Evolutionary conservation across 2,113 vertebrate genomes (phyloP).

Genomic region (Myrmecophaga tridactyla): DNA sequence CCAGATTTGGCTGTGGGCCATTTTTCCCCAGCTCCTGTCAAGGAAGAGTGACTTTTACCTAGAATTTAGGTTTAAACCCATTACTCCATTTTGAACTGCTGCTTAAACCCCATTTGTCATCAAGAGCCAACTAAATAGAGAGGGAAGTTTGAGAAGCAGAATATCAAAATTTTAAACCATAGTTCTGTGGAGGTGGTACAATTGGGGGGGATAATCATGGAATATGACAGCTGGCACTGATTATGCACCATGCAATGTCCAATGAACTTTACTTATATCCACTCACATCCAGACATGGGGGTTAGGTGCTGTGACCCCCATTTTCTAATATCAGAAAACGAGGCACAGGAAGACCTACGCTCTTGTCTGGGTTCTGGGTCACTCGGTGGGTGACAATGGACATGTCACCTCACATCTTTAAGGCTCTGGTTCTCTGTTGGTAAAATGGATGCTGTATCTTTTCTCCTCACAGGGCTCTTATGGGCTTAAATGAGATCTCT

Average conservation of each 20-base stretch:
- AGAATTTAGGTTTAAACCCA: background rate
- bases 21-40: background rate
- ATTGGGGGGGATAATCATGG: background rate
- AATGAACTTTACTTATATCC: background rate
- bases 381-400: background rate
- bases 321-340: background rate
- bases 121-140: background rate
- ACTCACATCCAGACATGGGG: fast-evolving
- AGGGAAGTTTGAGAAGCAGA: background rate
- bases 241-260: fast-evolving
- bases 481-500: fast-evolving
- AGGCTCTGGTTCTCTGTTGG: background rate
- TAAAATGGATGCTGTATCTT: background rate
- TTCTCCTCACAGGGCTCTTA: background rate
- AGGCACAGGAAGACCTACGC: background rate
- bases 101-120: background rate
- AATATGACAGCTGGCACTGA: too few species aligned
- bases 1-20: background rate
- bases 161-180: fast-evolving
- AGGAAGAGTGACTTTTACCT: background rate
- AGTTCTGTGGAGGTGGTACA: too few species aligned
- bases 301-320: fast-evolving
- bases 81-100: background rate
- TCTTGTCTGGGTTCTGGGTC: background rate
- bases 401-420: background rate